phyloP scores from a whole-genome alignment of 2,113 vertebrate genomes.

The Cyanoramphus novaezelandiae region DNA sequence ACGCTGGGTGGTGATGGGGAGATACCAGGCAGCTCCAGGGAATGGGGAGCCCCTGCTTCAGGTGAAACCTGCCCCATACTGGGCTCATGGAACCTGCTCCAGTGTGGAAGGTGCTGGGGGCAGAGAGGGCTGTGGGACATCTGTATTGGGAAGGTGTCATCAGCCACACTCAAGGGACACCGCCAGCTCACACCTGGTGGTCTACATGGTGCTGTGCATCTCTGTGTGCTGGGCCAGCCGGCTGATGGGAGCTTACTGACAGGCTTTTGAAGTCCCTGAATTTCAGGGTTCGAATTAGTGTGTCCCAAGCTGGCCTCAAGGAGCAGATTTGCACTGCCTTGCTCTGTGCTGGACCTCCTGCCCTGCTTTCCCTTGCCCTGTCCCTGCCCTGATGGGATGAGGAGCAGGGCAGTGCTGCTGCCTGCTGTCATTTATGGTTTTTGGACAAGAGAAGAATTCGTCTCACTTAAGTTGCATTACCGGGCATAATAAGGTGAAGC shows the following conservation, averaged over 20 bases:
- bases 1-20: background rate
- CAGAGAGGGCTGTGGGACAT: background rate
- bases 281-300: background rate
- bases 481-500: background rate
- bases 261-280: background rate
- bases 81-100: background rate
- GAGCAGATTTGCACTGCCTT: background rate
- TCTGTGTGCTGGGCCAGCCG: background rate
- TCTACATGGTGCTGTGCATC: background rate
- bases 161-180: background rate
- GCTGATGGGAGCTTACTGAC: background rate
- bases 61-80: background rate
- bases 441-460: background rate
- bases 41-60: background rate
- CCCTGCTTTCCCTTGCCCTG: background rate
- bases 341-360: background rate
- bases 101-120: background rate
- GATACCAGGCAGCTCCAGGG: background rate
- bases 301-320: background rate
- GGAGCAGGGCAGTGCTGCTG: background rate
- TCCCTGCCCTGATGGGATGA: fast-evolving
- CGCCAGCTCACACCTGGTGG: background rate
- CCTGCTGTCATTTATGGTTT: background rate
- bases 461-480: background rate
- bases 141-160: background rate